A percentile compares a stretch with the other conserved stretches of the same genome.
phyloP scores from a whole-genome alignment of 1,140 invertebrate species.

The Argopecten irradians region DNA sequence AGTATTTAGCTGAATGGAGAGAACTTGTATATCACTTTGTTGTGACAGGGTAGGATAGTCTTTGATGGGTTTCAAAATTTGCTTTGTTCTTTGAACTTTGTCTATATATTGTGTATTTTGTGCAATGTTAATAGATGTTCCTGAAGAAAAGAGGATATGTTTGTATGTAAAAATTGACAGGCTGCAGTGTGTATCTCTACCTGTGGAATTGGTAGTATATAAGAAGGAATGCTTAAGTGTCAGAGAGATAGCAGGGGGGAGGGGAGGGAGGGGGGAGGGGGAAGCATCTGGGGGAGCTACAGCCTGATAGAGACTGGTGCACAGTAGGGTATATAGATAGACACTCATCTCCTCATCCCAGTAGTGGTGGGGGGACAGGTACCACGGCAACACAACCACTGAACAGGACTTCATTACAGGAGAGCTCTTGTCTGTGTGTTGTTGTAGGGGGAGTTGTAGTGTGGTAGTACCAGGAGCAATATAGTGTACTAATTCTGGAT shows the following conservation, averaged over 20 bases:
- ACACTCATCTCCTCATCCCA: neutral
- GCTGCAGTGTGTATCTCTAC: neutral
- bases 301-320: neutral
- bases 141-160: too few relatives aligned
- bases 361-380: neutral
- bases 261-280: neutral
- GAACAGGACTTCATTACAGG: neutral
- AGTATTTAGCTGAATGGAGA: too few relatives aligned
- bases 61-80: too few relatives aligned
- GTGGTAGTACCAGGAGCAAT: neutral
- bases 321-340: constrained; percentile 15
- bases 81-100: too few relatives aligned
- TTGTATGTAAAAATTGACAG: neutral
- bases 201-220: neutral
- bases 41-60: too few relatives aligned
- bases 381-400: constrained; percentile 14
- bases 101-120: too few relatives aligned
- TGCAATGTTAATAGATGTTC: too few relatives aligned
- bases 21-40: too few relatives aligned
- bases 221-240: neutral
- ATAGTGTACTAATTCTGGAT: neutral
- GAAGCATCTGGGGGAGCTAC: neutral
- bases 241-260: neutral
- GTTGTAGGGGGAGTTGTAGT: neutral
- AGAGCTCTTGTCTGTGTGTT: neutral